Conservation (phyloP, 2,797 vertebrate species). For the Prionace glauca region DNA sequence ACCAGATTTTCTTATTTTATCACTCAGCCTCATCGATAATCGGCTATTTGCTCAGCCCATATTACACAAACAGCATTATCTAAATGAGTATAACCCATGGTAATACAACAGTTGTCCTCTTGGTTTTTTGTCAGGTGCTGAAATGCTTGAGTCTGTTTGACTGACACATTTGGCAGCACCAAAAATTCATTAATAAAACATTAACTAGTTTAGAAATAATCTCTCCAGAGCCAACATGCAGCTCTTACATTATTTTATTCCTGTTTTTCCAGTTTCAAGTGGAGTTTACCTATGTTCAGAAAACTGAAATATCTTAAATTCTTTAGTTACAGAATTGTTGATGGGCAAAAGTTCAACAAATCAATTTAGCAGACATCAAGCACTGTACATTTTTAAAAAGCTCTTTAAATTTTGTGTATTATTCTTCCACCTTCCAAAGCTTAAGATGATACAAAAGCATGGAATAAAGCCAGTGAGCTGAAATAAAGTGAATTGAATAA, state of each 20-base stretch:
- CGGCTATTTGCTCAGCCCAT: background rate
- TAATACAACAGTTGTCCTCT: background rate
- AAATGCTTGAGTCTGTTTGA: background rate
- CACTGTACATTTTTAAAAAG: background rate
- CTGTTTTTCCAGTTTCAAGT: background rate
- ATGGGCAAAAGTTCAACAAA: background rate
- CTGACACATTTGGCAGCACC: background rate
- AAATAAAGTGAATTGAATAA: background rate
- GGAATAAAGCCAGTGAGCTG: background rate
- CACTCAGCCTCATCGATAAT: background rate
- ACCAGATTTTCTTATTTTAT: background rate
- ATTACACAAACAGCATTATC: background rate
- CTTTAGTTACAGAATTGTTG: background rate
- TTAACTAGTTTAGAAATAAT: background rate
- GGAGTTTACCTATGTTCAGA: background rate
- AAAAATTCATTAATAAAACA: background rate
- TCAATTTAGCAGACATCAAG: background rate
- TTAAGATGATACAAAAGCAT: background rate
- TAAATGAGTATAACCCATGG: background rate
- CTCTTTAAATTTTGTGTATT: background rate
- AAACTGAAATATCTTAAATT: background rate
- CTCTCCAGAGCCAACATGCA: background rate
- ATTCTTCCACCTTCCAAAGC: background rate
- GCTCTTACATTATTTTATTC: background rate
- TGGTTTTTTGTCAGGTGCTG: background rate